Percentiles rank a stretch among this genome's conserved stretches.
Conservation (phyloP, 2,888 invertebrate genomes). For the Acleris literana region DNA sequence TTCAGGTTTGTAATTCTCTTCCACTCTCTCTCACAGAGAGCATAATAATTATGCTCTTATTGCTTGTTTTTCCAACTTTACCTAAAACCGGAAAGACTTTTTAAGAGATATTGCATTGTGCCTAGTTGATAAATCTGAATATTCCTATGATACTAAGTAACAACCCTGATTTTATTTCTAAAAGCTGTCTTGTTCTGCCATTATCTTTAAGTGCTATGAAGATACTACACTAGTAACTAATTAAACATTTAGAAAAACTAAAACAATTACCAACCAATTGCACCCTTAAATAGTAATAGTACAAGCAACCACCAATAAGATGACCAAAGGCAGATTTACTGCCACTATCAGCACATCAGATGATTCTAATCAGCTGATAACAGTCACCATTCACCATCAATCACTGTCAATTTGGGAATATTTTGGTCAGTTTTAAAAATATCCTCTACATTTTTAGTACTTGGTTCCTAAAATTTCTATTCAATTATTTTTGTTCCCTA, state of each 20-base stretch:
- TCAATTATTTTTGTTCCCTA: no score
- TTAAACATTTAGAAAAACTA: neutral
- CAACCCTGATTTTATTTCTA: no score
- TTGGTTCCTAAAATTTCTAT: neutral
- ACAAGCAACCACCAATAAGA: neutral
- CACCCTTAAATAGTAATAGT: neutral
- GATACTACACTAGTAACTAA: neutral
- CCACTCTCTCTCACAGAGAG: no score
- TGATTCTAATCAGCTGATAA: constrained; percentile 52
- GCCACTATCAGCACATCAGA: constrained; percentile 49
- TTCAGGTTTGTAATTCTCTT: no score
- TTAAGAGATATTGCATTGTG: no score
- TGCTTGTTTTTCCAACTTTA: no score
- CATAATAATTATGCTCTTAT: no score
- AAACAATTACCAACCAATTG: constrained; percentile 4
- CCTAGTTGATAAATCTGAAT: neutral
- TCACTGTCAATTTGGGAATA: constrained; percentile 54
- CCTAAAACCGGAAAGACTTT: no score
- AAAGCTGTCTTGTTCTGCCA: no score
- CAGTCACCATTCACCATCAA: constrained; percentile 49
- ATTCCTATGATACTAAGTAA: no score
- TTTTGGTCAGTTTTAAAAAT: constrained; percentile 4
- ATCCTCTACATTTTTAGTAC: neutral
- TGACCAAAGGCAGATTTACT: neutral
- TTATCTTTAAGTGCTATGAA: no score